Percentiles rank a stretch among this genome's conserved stretches.
Evolutionary conservation across 2,888 invertebrate genomes (phyloP).

Genomic region (Pristionchus arcanus): DNA sequence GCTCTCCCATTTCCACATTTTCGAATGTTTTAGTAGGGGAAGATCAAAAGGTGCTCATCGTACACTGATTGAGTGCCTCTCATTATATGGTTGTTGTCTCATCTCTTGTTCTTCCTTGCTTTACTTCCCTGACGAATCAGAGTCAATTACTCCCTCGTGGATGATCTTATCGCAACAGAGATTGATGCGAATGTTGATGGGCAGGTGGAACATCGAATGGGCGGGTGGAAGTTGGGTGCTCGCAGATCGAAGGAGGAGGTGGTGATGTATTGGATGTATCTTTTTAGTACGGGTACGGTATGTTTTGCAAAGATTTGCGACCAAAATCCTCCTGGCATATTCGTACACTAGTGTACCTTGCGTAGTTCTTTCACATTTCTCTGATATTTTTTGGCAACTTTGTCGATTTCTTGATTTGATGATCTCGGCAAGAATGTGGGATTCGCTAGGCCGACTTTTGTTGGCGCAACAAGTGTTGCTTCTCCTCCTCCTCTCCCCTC

Average conservation of each 20-base stretch:
- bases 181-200: slow-evolving; percentile 22
- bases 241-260: not conserved
- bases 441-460: not conserved
- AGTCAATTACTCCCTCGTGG: not conserved
- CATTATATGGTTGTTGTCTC: not conserved
- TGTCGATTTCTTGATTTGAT: not conserved
- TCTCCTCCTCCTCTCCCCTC: not conserved
- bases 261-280: not conserved
- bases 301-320: not conserved
- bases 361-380: too few relatives aligned
- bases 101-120: not conserved
- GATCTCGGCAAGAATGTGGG: not conserved
- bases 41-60: not conserved
- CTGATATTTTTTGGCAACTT: too few relatives aligned
- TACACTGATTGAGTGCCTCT: not conserved
- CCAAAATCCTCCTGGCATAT: not conserved
- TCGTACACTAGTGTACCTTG: not conserved
- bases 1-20: not conserved
- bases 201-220: not conserved
- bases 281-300: not conserved
- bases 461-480: slow-evolving; percentile 39
- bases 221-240: not conserved
- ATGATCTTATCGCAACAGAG: not conserved
- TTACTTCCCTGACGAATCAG: not conserved
- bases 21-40: not conserved